These are phyloP conservation scores for Erebia palarica DNA, from an alignment of 2,888 invertebrate species.

Conservation along the genomic window DNA sequence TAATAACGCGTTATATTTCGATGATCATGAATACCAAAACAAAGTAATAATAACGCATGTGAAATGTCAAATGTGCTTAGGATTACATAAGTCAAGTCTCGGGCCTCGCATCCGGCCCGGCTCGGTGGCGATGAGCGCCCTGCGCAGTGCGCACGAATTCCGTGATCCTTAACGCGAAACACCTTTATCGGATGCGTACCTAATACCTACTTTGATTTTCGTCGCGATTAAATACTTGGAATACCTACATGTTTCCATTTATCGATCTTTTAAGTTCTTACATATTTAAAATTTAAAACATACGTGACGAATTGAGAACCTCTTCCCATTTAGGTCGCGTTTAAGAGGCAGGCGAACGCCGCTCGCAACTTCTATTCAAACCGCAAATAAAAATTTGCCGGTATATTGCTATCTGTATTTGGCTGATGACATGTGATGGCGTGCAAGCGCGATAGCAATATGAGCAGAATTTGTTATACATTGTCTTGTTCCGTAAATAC, in stretches of 20 bases:
- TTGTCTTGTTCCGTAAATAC: no score
- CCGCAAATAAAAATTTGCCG: no score
- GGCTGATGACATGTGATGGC: no score
- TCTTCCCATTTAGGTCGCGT: no score
- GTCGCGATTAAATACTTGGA: slow-evolving; percentile 6
- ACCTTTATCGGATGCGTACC: slow-evolving; percentile 10
- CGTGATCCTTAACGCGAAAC: slow-evolving; percentile 30
- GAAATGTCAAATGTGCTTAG: slow-evolving; percentile 60
- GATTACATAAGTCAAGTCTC: slow-evolving; percentile 67
- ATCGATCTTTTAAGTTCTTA: neutral
- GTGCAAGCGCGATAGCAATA: no score
- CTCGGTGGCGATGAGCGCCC: slow-evolving; percentile 42
- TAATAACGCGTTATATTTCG: no score
- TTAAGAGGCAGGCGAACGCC: no score
- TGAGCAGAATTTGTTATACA: no score
- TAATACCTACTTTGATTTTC: neutral
- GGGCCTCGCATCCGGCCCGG: slow-evolving; percentile 42
- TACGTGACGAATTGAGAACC: no score
- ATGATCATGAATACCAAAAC: slow-evolving; percentile 30
- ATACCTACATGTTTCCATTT: slow-evolving; percentile 15
- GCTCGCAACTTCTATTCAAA: no score
- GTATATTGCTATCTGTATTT: no score
- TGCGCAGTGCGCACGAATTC: slow-evolving; percentile 46
- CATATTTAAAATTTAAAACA: neutral
- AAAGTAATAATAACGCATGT: slow-evolving; percentile 46